Evolutionary conservation across 2,888 invertebrate genomes (phyloP).

Genomic region (Hololepta plana): DNA sequence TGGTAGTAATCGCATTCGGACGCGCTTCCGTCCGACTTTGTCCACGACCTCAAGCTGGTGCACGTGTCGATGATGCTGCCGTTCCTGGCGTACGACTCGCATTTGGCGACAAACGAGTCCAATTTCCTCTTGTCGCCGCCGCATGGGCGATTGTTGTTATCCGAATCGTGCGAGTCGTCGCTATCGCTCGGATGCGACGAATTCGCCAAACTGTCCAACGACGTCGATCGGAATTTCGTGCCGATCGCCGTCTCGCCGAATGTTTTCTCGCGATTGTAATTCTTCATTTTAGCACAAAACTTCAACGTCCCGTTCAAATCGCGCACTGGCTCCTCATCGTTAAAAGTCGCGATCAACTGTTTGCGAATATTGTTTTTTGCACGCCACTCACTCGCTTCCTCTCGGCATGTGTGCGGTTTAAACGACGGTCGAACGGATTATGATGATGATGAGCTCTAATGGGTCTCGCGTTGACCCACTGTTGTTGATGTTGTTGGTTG

Average conservation of each 20-base stretch:
- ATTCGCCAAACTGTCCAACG: conserved; percentile 49
- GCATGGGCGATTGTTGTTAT: conserved; percentile 35
- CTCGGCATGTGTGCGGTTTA: too few relatives aligned
- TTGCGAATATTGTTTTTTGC: too few relatives aligned
- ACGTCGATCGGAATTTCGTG: conserved; percentile 29
- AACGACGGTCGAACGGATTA: too few relatives aligned
- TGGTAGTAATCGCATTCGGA: conserved; percentile 15
- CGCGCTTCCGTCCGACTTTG: conserved; percentile 14
- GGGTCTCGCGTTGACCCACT: too few relatives aligned
- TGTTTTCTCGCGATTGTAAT: conserved; percentile 10
- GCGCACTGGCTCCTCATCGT: too few relatives aligned
- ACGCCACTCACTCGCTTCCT: too few relatives aligned
- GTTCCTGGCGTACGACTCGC: conserved; percentile 24
- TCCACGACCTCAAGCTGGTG: conserved; percentile 17
- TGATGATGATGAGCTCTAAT: too few relatives aligned
- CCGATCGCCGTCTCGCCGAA: conserved; percentile 8
- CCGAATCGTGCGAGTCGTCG: conserved; percentile 27
- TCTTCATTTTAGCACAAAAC: background rate
- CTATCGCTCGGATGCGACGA: conserved; percentile 44
- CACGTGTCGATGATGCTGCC: conserved; percentile 13
- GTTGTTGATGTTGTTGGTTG: too few relatives aligned
- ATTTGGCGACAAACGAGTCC: conserved; percentile 22
- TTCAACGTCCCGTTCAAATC: too few relatives aligned
- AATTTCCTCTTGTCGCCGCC: conserved; percentile 34
- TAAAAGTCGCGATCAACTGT: too few relatives aligned